Conservation (phyloP, 2,797 vertebrate genomes). For the Apogon talboti region DNA sequence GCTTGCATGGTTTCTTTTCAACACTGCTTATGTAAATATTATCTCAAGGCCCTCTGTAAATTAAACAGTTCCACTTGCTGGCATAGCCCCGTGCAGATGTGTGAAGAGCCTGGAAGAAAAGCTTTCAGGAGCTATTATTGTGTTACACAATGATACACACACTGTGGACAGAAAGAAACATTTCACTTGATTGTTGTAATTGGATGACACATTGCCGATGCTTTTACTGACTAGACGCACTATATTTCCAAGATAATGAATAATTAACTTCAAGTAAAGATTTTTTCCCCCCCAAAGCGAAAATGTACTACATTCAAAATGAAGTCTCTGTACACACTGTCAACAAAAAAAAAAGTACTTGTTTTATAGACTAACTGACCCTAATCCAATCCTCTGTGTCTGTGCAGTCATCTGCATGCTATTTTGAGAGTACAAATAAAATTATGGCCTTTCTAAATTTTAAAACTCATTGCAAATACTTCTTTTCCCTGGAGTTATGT, state of each 20-base stretch:
- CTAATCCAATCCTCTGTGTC: constrained; percentile 6
- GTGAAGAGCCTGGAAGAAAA: constrained; percentile 31
- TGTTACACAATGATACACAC: constrained; percentile 23
- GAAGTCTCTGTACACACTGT: background rate
- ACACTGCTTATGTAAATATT: constrained; percentile 78
- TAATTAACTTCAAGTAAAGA: no score
- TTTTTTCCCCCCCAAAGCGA: background rate
- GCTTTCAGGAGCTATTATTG: constrained; percentile 34
- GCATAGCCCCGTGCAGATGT: constrained; percentile 40
- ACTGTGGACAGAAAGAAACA: constrained; percentile 34
- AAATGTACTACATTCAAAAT: constrained; percentile 15
- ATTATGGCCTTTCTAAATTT: constrained; percentile 40
- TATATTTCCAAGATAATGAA: constrained; percentile 13
- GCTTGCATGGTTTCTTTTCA: constrained; percentile 70
- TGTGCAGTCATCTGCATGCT: constrained; percentile 31
- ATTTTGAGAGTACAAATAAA: constrained; percentile 54
- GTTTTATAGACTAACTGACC: background rate
- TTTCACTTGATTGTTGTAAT: constrained; percentile 18
- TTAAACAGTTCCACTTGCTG: constrained; percentile 67
- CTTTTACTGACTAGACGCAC: constrained; percentile 10
- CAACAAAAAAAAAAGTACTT: constrained; percentile 15
- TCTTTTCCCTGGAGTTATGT: constrained; percentile 34
- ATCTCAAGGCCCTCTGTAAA: constrained; percentile 66
- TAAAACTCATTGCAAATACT: constrained; percentile 30
- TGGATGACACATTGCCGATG: constrained; percentile 8